Evolutionary conservation across 2,888 invertebrate species (phyloP).

Genomic region (Cecidostiba fungosa): DNA sequence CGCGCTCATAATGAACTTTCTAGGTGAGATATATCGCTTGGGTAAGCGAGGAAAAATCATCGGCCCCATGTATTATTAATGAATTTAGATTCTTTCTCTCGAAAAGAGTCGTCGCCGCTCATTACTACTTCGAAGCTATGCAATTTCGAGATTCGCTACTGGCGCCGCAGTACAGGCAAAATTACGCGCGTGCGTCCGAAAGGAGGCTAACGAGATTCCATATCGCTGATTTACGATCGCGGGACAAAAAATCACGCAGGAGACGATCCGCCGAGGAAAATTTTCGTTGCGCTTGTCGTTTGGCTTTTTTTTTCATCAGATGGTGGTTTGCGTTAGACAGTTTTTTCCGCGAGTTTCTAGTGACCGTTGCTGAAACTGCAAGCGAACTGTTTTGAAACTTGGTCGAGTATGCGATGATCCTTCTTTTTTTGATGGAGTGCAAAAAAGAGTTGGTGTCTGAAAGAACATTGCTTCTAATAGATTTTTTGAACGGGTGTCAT

Average conservation of each 20-base stretch:
- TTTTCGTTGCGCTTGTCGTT: conserved; percentile 3
- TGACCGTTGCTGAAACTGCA: not conserved
- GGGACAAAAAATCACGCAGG: conserved; percentile 29
- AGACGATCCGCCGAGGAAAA: not conserved
- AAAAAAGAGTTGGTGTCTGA: not conserved
- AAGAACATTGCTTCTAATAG: not conserved
- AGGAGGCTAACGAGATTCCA: conserved; percentile 61
- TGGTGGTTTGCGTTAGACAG: not conserved
- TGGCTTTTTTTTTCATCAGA: not conserved
- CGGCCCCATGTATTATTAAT: conserved; percentile 63
- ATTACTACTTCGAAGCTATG: conserved; percentile 21
- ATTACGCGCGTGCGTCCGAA: conserved; percentile 28
- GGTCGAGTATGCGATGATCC: not conserved
- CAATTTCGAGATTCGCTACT: conserved; percentile 44
- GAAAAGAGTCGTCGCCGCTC: conserved; percentile 22
- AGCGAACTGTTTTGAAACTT: conserved; percentile 8
- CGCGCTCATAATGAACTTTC: conserved; percentile 57
- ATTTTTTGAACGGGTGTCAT: not conserved
- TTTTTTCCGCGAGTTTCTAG: not conserved
- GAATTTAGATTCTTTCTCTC: conserved; percentile 37
- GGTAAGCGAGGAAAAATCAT: conserved; percentile 60
- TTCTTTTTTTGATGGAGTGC: not conserved
- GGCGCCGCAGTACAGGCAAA: not conserved
- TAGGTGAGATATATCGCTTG: conserved; percentile 61
- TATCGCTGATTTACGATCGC: conserved; percentile 54